Percentiles rank a stretch among this genome's conserved stretches.
Evolutionary conservation across 2,113 vertebrate species (phyloP).

Genomic region (Nothoprocta pentlandii): DNA sequence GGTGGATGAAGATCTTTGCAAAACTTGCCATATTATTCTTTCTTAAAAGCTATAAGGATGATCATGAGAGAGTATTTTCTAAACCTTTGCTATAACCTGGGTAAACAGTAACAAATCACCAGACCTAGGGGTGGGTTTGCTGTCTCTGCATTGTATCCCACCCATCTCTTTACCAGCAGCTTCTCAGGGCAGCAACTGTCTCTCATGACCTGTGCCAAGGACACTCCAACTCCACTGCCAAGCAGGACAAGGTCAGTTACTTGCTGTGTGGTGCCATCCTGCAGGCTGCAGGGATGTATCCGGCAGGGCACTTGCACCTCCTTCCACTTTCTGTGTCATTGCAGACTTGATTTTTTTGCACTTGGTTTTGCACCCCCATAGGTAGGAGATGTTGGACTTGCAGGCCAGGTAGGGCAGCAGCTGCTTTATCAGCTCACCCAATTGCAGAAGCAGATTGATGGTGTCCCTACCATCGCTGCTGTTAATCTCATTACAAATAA

Average conservation of each 20-base stretch:
- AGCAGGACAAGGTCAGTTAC: no score
- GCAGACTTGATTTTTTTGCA: background rate
- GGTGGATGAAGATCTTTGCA: background rate
- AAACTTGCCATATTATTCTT: background rate
- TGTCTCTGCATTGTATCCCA: no score
- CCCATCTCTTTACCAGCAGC: no score
- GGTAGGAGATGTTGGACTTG: fast-evolving
- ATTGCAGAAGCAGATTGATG: background rate
- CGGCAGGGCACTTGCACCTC: background rate
- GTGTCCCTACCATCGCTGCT: background rate
- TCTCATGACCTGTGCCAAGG: no score
- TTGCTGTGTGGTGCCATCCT: fast-evolving
- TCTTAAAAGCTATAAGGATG: background rate
- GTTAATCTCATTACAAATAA: slow-evolving; percentile 48
- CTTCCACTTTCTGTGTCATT: background rate
- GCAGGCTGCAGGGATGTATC: background rate
- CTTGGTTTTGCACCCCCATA: fast-evolving
- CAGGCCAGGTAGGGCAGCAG: fast-evolving
- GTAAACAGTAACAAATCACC: no score
- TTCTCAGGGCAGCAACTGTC: no score
- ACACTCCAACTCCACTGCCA: no score
- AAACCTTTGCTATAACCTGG: background rate
- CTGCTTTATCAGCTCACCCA: background rate
- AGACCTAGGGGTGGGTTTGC: no score
- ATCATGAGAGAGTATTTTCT: background rate